phyloP scores from a whole-genome alignment of 2,113 vertebrate genomes.

The Romanogobio albipinnatus region DNA sequence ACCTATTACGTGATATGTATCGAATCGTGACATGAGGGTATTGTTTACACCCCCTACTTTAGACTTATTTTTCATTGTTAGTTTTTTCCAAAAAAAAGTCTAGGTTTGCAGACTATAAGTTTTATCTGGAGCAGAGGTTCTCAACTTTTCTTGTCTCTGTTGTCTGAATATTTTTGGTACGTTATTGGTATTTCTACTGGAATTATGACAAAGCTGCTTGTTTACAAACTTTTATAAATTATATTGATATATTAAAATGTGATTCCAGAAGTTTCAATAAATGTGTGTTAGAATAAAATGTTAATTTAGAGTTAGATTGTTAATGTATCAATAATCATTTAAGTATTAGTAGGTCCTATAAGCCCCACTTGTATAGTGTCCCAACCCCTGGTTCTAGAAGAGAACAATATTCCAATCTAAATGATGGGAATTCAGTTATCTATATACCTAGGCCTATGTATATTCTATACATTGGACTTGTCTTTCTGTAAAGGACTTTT shows the following conservation, averaged over 20 bases:
- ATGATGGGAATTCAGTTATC: not conserved
- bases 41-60: too few relatives aligned
- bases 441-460: too few relatives aligned
- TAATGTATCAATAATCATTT: too few relatives aligned
- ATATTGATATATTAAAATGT: not conserved
- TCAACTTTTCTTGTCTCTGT: not conserved
- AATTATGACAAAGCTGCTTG: not conserved
- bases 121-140: not conserved
- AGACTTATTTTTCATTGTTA: too few relatives aligned
- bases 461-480: too few relatives aligned
- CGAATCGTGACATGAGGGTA: too few relatives aligned
- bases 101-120: not conserved
- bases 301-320: not conserved
- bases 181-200: not conserved
- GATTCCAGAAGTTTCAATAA: not conserved
- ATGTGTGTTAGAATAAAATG: not conserved
- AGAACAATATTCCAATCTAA: not conserved
- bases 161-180: not conserved
- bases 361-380: not conserved
- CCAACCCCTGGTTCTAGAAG: not conserved
- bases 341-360: too few relatives aligned
- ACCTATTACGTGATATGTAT: too few relatives aligned
- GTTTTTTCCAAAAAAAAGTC: too few relatives aligned
- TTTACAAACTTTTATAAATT: not conserved
- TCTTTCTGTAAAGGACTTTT: not conserved